phyloP scores from a whole-genome alignment of 37 sponge, comb jelly and placozoan genomes.

The Dysidea cf. avara region DNA sequence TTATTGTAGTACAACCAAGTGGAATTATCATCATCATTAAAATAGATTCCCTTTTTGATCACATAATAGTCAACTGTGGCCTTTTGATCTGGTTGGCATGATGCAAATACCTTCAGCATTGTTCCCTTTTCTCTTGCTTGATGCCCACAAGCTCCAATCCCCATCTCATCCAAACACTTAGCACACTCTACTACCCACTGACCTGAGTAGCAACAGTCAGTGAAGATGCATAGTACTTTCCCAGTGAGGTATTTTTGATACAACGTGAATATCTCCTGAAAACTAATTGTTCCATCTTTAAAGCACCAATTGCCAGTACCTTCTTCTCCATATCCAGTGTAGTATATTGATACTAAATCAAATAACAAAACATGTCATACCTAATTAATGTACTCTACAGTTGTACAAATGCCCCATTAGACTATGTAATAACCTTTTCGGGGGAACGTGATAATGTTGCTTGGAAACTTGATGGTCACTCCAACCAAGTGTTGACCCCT shows the following conservation, averaged over 20 bases:
- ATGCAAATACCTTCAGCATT: constrained; percentile 48
- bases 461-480: too few species aligned
- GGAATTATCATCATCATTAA: too few species aligned
- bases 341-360: constrained; percentile 51
- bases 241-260: constrained; percentile 47
- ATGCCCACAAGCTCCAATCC: constrained; percentile 83
- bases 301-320: constrained; percentile 85
- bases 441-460: too few species aligned
- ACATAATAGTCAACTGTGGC: too few species aligned
- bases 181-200: too few species aligned
- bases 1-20: too few species aligned
- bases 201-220: too few species aligned
- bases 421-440: background rate
- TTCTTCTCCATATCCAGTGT: constrained; percentile 61
- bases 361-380: background rate
- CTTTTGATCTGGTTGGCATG: constrained; percentile 42
- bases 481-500: too few species aligned
- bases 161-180: too few species aligned
- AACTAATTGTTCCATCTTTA: too few species aligned
- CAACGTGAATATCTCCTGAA: constrained; percentile 52
- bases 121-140: constrained; percentile 47
- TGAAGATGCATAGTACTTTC: constrained; percentile 35
- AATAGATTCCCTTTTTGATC: too few species aligned
- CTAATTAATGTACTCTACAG: background rate
- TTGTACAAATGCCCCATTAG: too few species aligned